Percentiles rank a stretch among this genome's conserved stretches.
Conservation (phyloP, 2,888 invertebrate genomes). For the Dugesia japonica region DNA sequence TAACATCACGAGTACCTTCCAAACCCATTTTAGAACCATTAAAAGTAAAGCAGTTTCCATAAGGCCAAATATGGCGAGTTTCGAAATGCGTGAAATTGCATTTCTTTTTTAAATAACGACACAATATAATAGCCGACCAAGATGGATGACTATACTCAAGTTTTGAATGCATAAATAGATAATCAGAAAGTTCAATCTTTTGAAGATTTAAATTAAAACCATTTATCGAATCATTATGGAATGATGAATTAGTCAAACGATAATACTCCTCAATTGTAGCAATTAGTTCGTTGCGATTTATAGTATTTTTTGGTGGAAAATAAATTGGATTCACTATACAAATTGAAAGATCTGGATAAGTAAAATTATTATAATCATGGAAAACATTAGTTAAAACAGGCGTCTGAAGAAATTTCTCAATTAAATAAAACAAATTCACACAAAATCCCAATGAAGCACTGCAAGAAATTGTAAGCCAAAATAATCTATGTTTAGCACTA, state of each 20-base stretch:
- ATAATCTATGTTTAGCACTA: conserved; percentile 27
- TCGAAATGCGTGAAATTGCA: conserved; percentile 33
- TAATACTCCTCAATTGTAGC: not conserved
- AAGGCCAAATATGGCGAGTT: conserved; percentile 27
- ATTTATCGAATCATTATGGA: not conserved
- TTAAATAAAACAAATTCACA: conserved; percentile 31
- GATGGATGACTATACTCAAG: conserved; percentile 31
- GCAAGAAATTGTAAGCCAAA: conserved; percentile 32
- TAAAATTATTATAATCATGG: conserved; percentile 31
- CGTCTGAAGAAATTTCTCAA: conserved; percentile 32
- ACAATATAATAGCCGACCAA: conserved; percentile 31
- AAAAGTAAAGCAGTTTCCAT: conserved; percentile 28
- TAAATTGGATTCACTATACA: conserved; percentile 33
- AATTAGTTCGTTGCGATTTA: not conserved
- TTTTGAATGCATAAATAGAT: conserved; percentile 30
- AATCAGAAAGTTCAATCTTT: conserved; percentile 30
- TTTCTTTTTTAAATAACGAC: conserved; percentile 25
- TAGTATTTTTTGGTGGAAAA: conserved; percentile 32
- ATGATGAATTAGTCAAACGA: not conserved
- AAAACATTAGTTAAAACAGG: conserved; percentile 33
- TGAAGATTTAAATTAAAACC: not conserved
- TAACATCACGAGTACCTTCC: not conserved
- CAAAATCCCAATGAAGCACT: conserved; percentile 32
- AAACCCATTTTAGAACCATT: conserved; percentile 28
- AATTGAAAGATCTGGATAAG: conserved; percentile 33